Evolutionary conservation across 1,140 invertebrate genomes (phyloP).

Genomic region (Heliothis virescens): DNA sequence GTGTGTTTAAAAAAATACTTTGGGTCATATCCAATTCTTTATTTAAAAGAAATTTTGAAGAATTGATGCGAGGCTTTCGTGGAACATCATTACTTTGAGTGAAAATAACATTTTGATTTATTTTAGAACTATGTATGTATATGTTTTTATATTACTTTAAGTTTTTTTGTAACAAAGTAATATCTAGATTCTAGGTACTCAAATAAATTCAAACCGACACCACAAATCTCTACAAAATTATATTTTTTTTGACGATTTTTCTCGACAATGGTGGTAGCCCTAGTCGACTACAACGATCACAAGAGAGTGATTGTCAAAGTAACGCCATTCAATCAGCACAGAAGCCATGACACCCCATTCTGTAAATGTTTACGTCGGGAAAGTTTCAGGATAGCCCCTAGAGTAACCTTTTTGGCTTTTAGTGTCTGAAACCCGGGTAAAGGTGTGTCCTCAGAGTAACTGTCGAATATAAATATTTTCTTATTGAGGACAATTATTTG

Average conservation of each 20-base stretch:
- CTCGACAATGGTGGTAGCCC: conserved; percentile 24
- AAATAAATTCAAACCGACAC: too few species aligned
- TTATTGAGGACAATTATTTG: background rate
- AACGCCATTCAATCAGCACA: conserved; percentile 54
- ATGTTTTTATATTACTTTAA: too few species aligned
- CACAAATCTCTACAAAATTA: too few species aligned
- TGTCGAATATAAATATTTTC: too few species aligned
- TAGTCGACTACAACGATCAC: conserved; percentile 27
- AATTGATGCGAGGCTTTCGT: background rate
- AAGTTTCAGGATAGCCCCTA: conserved; percentile 54
- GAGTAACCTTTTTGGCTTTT: conserved; percentile 21
- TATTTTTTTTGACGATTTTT: too few species aligned
- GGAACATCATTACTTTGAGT: background rate
- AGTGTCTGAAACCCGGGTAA: background rate
- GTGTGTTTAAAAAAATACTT: conserved; percentile 20
- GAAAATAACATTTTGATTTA: background rate
- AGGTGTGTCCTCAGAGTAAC: background rate
- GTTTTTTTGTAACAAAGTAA: too few species aligned
- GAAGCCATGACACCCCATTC: conserved; percentile 46
- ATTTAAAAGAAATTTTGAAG: conserved; percentile 3
- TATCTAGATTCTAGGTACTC: too few species aligned
- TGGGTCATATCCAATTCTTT: conserved; percentile 11
- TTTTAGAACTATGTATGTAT: too few species aligned
- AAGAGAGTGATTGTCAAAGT: conserved; percentile 46
- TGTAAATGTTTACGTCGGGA: conserved; percentile 64